Evolutionary conservation across 2,113 vertebrate genomes (phyloP), one percentile per base, ranked within the genome.

Genomic region (Xiphophorus couchianus): DNA sequence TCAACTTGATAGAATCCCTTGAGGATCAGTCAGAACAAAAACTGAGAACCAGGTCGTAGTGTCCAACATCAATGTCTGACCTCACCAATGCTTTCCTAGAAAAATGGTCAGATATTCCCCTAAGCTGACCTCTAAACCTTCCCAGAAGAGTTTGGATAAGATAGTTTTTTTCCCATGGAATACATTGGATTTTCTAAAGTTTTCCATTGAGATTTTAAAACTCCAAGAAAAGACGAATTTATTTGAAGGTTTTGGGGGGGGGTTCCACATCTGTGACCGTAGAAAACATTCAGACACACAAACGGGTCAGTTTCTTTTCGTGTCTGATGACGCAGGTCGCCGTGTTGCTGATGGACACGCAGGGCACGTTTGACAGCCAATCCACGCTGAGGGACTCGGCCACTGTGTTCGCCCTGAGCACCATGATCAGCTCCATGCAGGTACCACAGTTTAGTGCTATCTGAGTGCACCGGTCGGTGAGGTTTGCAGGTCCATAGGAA

Each of bases 391-490:
- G 98, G 89, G 97, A 99, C 79, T 99, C 98, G 0, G 98, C 98
- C 90, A 99, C 98, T 0, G 98, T 99, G 60, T 99, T 99, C 81
- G 98, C 98, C 8, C 96, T 99, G 69, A 99, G 98, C 94, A 99
- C 98, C 65, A 99, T 99, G 98, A 99, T 99, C 85, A 99, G 97
- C 91, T 99, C 98, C 10, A 99, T 99, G 95, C 98, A 99, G 98
- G 98, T 99, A 92, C 39, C 19, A 13, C 8, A 28, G 61, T 31
- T 8, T 2, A 19, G 44, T 19, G 44, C 44, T 17, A 1, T 6
- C 5, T 48, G 44, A 17, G 5, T 1, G 17, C 44, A 19, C 44
- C 5, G 17, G 44, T 15, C 17, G 14, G 17, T 12, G 44, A 48
- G 17, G 44, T 48, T 19, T 19, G 13, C 39, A 42, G 44, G 17